Base-by-base conservation (phyloP, 1,140 invertebrate genomes). In the Caenorhabditis latens region DNA sequence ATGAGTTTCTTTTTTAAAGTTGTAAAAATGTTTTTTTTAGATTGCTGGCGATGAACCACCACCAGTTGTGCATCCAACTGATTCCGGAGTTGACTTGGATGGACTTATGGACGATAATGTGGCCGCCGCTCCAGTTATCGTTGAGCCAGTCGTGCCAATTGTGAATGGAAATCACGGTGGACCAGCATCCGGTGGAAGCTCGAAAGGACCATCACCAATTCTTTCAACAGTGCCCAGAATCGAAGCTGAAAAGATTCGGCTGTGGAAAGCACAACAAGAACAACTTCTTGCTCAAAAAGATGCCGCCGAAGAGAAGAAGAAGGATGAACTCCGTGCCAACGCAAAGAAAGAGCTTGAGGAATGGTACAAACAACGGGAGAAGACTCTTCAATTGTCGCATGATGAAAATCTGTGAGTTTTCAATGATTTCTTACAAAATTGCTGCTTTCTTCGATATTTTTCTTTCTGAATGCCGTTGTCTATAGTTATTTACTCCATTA, bases 31-130 rank as follows among this genome's bases (percentile, higher is more conserved):
- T 9, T 67, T 42, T 48, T 8, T 79, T 79, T 8, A 79, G 71
- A 79, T 79, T 24, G 71, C 71, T 79, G 71, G 14, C 5, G 71
- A 79, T n/a, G n/a, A 50, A 14, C 40, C 71, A 24, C 71, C 71
- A 50, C 71, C 71, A 53, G 46, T n/a, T 79, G 71, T 79, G n/a
- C 71, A 79, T 16, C 71, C 71, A 79, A 79, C 71, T 21, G 71
- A 79, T 43, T 79, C 71, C 14, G 71, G 71, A 50, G 71, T 79
- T 19, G 71, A 79, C 24, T 79, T 79, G 46, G 71, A 79, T 79
- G 71, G 71, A 53, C 71, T 79, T 43, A n/a, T 79, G 19, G 71
- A 79, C 21, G 71, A 71, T 16, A 71, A 79, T 32, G 32, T 32
- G 32, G 32, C 32, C 19, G 71, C 46, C 0, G 71, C 71, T 11